Evolutionary conservation across 2,113 vertebrate species (phyloP).

Genomic region (Paramormyrops kingsleyae): DNA sequence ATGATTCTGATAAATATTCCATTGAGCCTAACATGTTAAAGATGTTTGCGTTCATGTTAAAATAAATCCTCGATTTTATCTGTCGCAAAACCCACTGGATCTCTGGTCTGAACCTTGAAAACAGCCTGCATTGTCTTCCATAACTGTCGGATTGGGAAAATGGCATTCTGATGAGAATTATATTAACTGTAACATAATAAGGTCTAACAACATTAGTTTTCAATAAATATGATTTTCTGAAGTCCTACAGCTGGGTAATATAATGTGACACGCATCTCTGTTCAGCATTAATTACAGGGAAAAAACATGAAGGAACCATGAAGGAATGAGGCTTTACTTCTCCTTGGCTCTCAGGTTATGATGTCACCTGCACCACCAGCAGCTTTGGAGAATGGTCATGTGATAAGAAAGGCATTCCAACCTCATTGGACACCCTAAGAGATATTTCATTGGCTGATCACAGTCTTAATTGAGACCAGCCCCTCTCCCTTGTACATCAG

Average conservation of each 20-base stretch:
- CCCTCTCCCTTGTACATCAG: background rate
- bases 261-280: background rate
- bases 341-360: background rate
- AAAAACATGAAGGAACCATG: background rate
- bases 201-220: background rate
- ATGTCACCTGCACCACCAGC: no score
- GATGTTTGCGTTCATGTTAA: background rate
- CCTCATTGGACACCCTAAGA: background rate
- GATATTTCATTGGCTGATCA: background rate
- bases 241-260: background rate
- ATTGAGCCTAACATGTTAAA: background rate
- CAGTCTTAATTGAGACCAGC: background rate
- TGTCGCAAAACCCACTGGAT: background rate
- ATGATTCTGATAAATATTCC: background rate
- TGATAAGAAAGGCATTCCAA: background rate
- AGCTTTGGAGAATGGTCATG: background rate
- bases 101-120: background rate
- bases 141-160: background rate
- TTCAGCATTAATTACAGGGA: background rate
- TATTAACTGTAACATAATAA: background rate
- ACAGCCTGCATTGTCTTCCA: background rate
- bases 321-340: background rate
- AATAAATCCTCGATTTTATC: background rate
- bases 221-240: background rate
- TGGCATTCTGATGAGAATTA: background rate